These are phyloP conservation scores for Acholoe squamosa DNA, from an alignment of 2,888 invertebrate genomes.

Conservation along the genomic window DNA sequence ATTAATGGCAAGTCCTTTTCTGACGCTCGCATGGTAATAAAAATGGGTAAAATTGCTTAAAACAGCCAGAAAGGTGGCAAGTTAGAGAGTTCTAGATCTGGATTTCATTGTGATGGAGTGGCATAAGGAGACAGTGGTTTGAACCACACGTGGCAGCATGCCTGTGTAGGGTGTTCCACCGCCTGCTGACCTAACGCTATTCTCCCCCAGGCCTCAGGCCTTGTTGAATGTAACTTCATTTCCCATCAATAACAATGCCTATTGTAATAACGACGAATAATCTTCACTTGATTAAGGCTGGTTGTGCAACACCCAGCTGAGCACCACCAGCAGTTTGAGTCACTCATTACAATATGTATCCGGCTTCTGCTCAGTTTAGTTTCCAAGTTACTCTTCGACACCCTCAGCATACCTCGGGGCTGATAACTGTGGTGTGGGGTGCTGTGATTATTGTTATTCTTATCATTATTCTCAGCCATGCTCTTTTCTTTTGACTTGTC, in stretches of 20 bases:
- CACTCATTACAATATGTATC: neutral
- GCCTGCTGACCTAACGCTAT: neutral
- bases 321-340: neutral
- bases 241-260: slow-evolving; percentile 12
- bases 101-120: slow-evolving; percentile 5
- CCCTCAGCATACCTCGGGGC: no score
- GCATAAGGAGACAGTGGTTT: neutral
- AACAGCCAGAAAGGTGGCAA: neutral
- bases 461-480: neutral
- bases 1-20: neutral
- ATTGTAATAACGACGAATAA: neutral
- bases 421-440: neutral
- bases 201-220: neutral
- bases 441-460: neutral
- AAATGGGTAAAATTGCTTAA: neutral
- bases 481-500: neutral
- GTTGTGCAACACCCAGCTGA: neutral
- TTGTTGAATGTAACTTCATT: slow-evolving; percentile 41
- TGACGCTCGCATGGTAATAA: neutral
- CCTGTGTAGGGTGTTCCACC: neutral
- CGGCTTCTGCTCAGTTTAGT: neutral
- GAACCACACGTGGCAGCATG: neutral
- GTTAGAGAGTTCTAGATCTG: neutral
- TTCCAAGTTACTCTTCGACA: neutral
- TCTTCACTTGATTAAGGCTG: neutral